These are phyloP conservation scores for Musca vetustissima DNA, from an alignment of 1,140 invertebrate species.

Conservation along the genomic window DNA sequence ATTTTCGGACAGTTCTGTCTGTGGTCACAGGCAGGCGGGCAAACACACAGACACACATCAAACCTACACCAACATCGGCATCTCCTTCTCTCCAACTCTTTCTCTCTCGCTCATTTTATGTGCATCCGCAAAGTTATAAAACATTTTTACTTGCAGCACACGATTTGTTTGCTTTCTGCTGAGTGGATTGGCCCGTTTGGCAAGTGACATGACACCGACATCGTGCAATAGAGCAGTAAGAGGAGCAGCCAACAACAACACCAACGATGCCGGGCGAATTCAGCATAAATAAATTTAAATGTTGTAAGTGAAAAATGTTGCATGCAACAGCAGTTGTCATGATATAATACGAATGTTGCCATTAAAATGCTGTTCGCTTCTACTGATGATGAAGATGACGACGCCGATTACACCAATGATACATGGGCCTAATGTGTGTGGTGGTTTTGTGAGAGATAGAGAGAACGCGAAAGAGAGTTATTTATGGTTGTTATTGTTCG, in stretches of 20 bases:
- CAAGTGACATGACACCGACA: conserved; percentile 19
- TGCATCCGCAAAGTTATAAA: neutral
- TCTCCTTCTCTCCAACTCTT: neutral
- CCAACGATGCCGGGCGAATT: too few species aligned
- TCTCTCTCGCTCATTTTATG: too few species aligned
- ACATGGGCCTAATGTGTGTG: too few species aligned
- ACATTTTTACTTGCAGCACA: neutral
- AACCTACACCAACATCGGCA: neutral
- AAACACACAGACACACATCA: too few species aligned
- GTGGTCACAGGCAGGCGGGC: neutral
- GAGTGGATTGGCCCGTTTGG: neutral
- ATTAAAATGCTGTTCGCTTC: conserved; percentile 21
- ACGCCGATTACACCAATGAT: too few species aligned
- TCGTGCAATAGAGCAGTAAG: conserved; percentile 10
- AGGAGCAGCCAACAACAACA: too few species aligned
- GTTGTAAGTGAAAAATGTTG: conserved; percentile 18
- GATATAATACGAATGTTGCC: conserved; percentile 23
- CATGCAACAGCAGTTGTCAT: conserved; percentile 20
- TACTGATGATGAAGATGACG: too few species aligned
- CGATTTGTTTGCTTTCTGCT: neutral
- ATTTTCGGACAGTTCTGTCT: conserved; percentile 16
- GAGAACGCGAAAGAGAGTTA: too few species aligned
- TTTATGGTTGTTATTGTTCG: too few species aligned
- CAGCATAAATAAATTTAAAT: too few species aligned
- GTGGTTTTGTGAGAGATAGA: too few species aligned